phyloP scores from a whole-genome alignment of 2,113 vertebrate genomes.

The Syngnathus typhle region DNA sequence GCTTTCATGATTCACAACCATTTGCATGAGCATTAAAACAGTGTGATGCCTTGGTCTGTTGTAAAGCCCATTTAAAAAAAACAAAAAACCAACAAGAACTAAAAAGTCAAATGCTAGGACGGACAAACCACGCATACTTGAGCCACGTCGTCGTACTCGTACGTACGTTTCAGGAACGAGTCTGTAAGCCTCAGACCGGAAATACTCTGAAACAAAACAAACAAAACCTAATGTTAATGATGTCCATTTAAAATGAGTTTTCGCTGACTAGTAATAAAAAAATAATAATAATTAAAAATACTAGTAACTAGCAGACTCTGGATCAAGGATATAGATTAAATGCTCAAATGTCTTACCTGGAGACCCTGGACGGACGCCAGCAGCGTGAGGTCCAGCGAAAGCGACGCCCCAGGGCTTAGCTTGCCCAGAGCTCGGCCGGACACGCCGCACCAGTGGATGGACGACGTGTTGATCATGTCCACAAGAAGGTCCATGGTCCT shows the following conservation, averaged over 20 bases:
- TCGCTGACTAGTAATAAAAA: background rate
- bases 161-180: conserved; percentile 95
- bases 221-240: background rate
- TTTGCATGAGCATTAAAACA: conserved; percentile 55
- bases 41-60: conserved; percentile 61
- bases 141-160: conserved; percentile 94
- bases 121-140: conserved; percentile 95
- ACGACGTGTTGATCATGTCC: conserved; percentile 93
- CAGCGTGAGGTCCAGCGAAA: conserved; percentile 84
- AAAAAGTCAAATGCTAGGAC: conserved; percentile 46
- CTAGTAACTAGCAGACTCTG: background rate
- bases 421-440: conserved; percentile 93
- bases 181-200: conserved; percentile 93
- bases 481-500: conserved; percentile 96
- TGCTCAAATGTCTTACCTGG: conserved; percentile 73
- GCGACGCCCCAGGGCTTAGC: conserved; percentile 83
- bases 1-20: conserved; percentile 58
- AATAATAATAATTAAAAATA: background rate
- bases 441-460: conserved; percentile 95
- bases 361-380: conserved; percentile 91
- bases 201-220: conserved; percentile 76
- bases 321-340: background rate
- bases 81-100: conserved; percentile 22
- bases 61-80: conserved; percentile 33
- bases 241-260: background rate